phyloP scores from a whole-genome alignment of 2,888 invertebrate genomes.

The Tupiocoris notatus region DNA sequence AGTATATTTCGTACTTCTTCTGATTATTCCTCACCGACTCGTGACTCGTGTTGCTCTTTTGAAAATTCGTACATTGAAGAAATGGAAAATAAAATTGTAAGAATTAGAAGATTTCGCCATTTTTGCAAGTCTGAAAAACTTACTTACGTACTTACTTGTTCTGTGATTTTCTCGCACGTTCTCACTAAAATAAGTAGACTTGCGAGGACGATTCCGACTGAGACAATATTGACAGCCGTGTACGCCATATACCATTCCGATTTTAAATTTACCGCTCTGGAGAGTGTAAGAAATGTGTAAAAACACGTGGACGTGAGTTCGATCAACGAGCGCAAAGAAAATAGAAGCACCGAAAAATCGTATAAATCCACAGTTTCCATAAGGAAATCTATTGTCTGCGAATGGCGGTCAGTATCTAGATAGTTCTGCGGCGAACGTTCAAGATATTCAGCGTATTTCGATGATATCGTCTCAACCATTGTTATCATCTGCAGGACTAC shows the following conservation, averaged over 20 bases:
- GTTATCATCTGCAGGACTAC: conserved; percentile 1
- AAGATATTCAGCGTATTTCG: neutral
- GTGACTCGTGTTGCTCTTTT: too few relatives aligned
- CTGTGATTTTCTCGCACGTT: conserved; percentile 6
- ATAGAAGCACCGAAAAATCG: neutral
- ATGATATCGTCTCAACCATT: neutral
- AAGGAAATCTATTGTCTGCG: conserved; percentile 1
- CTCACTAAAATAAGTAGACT: neutral
- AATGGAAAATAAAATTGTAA: too few relatives aligned
- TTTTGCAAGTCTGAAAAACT: too few relatives aligned
- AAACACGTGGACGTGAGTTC: conserved; percentile 17
- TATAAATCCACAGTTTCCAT: neutral
- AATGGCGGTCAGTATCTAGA: conserved; percentile 5
- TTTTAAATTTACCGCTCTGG: neutral
- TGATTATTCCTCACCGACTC: too few relatives aligned
- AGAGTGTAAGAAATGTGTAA: conserved; percentile 1
- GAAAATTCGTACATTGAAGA: too few relatives aligned
- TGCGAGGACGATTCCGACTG: neutral
- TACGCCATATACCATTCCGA: conserved; percentile 9
- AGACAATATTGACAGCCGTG: neutral
- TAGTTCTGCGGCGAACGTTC: neutral
- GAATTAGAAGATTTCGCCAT: too few relatives aligned
- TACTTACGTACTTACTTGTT: too few relatives aligned
- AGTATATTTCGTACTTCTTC: too few relatives aligned
- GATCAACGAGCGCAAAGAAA: neutral